These are phyloP conservation scores for Leucophenga maculata DNA, from an alignment of 2,888 invertebrate species.

Conservation along the genomic window DNA sequence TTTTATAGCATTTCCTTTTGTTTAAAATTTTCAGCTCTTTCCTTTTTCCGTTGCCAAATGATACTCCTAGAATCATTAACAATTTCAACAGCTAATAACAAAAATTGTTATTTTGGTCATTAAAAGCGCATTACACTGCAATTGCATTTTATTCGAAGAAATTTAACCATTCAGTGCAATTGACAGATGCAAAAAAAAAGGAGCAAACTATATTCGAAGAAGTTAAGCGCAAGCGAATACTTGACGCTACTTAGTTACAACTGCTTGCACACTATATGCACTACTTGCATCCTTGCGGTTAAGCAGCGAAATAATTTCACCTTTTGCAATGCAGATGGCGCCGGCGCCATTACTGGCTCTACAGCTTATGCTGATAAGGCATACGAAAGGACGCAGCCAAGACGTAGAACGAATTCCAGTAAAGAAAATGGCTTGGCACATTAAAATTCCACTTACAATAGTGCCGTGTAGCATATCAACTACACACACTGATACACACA, in stretches of 20 bases:
- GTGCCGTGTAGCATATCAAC: constrained; percentile 61
- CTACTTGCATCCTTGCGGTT: neutral
- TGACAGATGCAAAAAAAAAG: neutral
- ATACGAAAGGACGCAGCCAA: neutral
- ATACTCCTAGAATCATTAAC: neutral
- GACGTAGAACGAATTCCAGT: constrained; percentile 28
- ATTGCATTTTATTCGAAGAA: neutral
- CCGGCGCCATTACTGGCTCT: too few species aligned
- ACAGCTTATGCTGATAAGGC: too few species aligned
- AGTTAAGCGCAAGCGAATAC: too few species aligned
- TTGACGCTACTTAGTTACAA: constrained; percentile 3
- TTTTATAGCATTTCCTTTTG: constrained; percentile 11
- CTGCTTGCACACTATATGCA: constrained; percentile 10
- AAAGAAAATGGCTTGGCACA: constrained; percentile 61
- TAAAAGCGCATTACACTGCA: constrained; percentile 15
- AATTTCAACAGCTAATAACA: constrained; percentile 46
- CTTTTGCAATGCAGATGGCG: neutral
- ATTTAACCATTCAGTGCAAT: neutral
- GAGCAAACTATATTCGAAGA: too few species aligned
- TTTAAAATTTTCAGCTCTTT: neutral
- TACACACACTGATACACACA: constrained; percentile 38
- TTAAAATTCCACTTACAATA: constrained; percentile 58
- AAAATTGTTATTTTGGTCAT: constrained; percentile 27
- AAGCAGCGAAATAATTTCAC: constrained; percentile 17
- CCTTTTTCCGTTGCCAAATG: neutral